Base-by-base conservation (phyloP, 2,113 vertebrate genomes). In the Otis tarda region DNA sequence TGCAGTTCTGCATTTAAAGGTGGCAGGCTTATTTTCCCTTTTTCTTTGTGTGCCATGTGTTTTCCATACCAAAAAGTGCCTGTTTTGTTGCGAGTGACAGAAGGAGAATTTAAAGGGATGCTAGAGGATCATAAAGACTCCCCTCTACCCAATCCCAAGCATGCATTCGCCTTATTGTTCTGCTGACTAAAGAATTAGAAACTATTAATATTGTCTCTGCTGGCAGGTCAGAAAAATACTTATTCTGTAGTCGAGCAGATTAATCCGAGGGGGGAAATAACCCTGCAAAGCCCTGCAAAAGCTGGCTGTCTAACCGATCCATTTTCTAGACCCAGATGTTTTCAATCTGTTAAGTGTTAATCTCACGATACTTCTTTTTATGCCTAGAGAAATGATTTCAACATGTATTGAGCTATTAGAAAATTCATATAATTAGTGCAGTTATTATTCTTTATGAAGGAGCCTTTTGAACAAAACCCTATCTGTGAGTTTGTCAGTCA, bases 201-300 rank as follows among this genome's bases (percentile, higher is more conserved):
- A 95, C 94, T 96, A 94, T 96, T 97, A 94, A 97, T 96, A 97
- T 94, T 95, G 95, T 78, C 87, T 95, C 53, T 88, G 78, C 91
- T 94, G 95, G 87, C 96, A 97, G 96, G 92, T 87, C 91, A 94
- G 94, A 89, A 96, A 96, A 97, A 96, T 92, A 97, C 97, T 97
- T 94, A 76, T 93, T 91, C 93, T 83, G 73, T 91, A 90, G 81
- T 21, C 4, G 0, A 90, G 75, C 8, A 93, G 91, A 94, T 97
- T 96, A 96, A 87, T 96, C 95, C 83, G 0, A 86, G 91, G 94
- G 94, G 94, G 81, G 16, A 96, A 94, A 96, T 95, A 97, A 96
- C 89, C 80, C 82, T 67, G 65, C 93, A 91, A 82, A 96, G 75
- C 95, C 78, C 67, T 90, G 95, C 39, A 83, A 91, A 97, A 95